Evolutionary conservation across 2,113 vertebrate genomes (phyloP), one percentile per base, ranked within the genome.

Genomic region (Galbula dea): DNA sequence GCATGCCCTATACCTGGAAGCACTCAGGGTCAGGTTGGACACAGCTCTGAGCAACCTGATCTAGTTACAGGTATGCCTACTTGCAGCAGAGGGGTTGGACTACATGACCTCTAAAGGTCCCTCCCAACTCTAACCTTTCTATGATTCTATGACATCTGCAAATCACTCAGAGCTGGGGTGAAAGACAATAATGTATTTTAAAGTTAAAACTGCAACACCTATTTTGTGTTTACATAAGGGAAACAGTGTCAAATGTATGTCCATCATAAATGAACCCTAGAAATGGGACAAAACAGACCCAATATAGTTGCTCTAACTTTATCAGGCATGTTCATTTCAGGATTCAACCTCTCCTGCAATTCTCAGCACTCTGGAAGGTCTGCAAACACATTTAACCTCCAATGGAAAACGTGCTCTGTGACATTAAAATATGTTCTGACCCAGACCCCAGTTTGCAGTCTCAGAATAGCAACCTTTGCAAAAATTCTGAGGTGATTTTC

Each of bases 351-450:
- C 11, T 6, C 27, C 61, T 52, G 15, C 73, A 62, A 14, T n/a
- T 54, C 27, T 57, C 24, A 26, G 69, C 52, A 24, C 48, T 26
- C 24, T 3, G 15, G 6, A 79, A 12, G 29, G 12, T 27, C 41
- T 45, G 29, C 41, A 77, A 71, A 45, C 7, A 29, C 13, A 15
- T 58, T 79, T 61, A 24, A 48, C 32, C 17, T 54, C 21, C 37
- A 23, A 10, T 4, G 7, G 41, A 57, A 68, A 55, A 52, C 0
- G 1, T 16, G 24, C 16, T 73, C 30, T 54, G 85, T 0, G 2
- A 29, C 58, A 30, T 15, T 18, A 69, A 17, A 43, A 45, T n/a
- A 12, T 24, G 37, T 12, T 67, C 63, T 51, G 21, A 49, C 5
- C 8, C 34, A 49, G 41, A 34, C 8, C 18, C 17, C 3, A 19